phyloP scores from a whole-genome alignment of 2,888 invertebrate genomes.

The Himalopsyche kuldschensis region DNA sequence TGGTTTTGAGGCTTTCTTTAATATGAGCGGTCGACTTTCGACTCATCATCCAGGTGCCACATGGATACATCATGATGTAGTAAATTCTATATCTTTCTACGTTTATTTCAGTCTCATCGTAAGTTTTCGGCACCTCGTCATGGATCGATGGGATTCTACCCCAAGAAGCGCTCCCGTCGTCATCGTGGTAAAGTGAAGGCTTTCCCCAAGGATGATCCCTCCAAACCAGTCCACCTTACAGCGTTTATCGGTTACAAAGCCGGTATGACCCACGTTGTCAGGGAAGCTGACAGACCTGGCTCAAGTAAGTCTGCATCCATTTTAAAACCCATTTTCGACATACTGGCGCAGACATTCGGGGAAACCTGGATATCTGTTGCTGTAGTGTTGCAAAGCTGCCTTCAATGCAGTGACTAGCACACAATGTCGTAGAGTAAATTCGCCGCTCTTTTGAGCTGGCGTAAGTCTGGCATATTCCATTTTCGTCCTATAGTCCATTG shows the following conservation, averaged over 20 bases:
- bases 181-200: constrained; percentile 99
- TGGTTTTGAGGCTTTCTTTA: not conserved
- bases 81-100: not conserved
- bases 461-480: constrained; percentile 62
- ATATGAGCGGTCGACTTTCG: not conserved
- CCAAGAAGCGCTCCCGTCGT: constrained; percentile 94
- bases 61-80: not conserved
- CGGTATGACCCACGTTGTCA: constrained; percentile 99
- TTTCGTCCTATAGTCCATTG: constrained; percentile 60
- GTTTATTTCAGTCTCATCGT: constrained; percentile 83
- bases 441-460: constrained; percentile 50
- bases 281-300: constrained; percentile 97
- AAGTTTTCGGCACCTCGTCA: constrained; percentile 99
- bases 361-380: constrained; percentile 16
- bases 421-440: constrained; percentile 58
- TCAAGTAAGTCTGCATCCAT: constrained; percentile 81
- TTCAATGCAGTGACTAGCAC: constrained; percentile 42
- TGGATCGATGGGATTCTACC: constrained; percentile 99
- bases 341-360: constrained; percentile 3
- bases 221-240: constrained; percentile 96
- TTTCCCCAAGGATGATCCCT: constrained; percentile 96
- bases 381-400: constrained; percentile 30
- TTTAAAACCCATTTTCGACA: not conserved
- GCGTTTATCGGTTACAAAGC: constrained; percentile 99
- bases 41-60: not conserved